Percentiles rank a stretch among this genome's conserved stretches.
Evolutionary conservation across 37 sponge, comb jelly and placozoan species (phyloP).

Genomic region (Spongia lamella): DNA sequence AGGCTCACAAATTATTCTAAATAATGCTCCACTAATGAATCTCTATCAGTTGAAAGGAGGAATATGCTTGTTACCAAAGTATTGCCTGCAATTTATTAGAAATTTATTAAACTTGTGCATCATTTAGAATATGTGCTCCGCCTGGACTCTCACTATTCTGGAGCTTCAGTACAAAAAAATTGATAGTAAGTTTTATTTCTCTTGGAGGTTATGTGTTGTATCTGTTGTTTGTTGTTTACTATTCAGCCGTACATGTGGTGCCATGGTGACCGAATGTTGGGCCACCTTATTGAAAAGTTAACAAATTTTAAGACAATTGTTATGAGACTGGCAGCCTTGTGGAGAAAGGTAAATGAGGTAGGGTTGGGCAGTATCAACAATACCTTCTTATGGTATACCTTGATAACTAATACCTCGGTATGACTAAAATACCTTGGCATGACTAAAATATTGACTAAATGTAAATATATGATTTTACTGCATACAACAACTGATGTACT

Average conservation of each 20-base stretch:
- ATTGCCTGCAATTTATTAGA: background rate
- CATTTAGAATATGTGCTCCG: slow-evolving; percentile 1
- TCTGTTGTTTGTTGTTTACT: background rate
- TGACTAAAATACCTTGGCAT: no score
- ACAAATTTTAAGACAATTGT: slow-evolving; percentile 20
- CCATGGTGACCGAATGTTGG: background rate
- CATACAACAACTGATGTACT: no score
- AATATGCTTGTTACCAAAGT: slow-evolving; percentile 18
- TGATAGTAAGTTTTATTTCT: no score
- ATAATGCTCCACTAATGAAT: slow-evolving; percentile 23
- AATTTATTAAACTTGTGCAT: no score
- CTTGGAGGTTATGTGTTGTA: no score
- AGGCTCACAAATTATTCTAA: no score
- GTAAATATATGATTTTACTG: no score
- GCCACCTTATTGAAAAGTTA: background rate
- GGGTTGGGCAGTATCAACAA: no score
- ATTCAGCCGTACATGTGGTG: slow-evolving; percentile 1
- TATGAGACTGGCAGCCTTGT: slow-evolving; percentile 10
- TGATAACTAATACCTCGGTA: no score
- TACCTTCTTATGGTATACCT: no score
- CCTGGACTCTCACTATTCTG: slow-evolving; percentile 35
- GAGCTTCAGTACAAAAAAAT: background rate
- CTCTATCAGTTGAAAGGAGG: slow-evolving; percentile 16
- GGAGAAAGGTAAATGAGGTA: slow-evolving; percentile 39
- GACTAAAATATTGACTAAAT: no score